phyloP scores from a whole-genome alignment of 2,113 vertebrate species.

The Mungos mungo region DNA sequence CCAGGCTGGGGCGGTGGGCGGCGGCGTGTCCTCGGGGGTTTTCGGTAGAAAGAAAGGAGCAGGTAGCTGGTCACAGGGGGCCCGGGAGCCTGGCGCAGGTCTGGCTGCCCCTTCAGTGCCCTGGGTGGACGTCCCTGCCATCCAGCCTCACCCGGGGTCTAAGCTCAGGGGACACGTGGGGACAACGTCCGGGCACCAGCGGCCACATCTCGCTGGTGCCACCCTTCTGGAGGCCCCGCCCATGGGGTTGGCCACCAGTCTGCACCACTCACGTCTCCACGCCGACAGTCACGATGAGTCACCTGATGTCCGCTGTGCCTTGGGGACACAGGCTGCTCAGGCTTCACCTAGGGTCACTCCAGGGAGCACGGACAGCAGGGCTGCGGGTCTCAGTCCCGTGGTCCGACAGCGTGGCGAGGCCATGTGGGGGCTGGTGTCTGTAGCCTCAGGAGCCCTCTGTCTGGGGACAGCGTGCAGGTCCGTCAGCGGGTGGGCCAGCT shows the following conservation, averaged over 20 bases:
- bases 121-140: rapidly evolving
- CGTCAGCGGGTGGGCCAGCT: rapidly evolving
- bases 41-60: too few relatives aligned
- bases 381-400: background rate
- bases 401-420: too few relatives aligned
- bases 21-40: background rate
- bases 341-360: rapidly evolving
- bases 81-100: too few relatives aligned
- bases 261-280: background rate
- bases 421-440: background rate
- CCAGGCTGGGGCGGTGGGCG: rapidly evolving
- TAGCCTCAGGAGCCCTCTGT: rapidly evolving
- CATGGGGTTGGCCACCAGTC: background rate
- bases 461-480: rapidly evolving
- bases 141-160: rapidly evolving
- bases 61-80: background rate
- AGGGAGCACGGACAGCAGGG: too few relatives aligned
- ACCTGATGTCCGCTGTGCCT: background rate
- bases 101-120: background rate
- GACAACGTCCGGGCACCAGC: too few relatives aligned
- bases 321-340: background rate
- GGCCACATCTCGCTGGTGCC: too few relatives aligned
- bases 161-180: rapidly evolving
- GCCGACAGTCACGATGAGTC: too few relatives aligned
- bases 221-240: rapidly evolving